phyloP scores from a whole-genome alignment of 2,113 vertebrate species.

The Entomyzon cyanotis region DNA sequence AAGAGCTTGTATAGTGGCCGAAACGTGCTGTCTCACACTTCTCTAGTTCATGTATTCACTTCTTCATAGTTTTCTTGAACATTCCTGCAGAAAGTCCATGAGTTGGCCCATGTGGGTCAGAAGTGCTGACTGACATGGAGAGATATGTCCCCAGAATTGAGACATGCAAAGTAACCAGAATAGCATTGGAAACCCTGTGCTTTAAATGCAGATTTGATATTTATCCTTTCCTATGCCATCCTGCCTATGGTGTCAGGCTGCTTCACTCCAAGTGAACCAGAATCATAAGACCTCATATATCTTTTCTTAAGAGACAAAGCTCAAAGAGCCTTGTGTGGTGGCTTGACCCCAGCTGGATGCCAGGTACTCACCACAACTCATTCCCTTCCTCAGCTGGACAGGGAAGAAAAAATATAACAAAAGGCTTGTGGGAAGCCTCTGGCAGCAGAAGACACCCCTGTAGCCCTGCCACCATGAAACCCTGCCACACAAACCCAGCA shows the following conservation, averaged over 20 bases:
- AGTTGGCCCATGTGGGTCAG: background rate
- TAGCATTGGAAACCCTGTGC: background rate
- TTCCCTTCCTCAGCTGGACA: background rate
- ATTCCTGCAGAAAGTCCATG: background rate
- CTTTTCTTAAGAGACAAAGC: background rate
- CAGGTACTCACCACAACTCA: background rate
- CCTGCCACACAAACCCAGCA: background rate
- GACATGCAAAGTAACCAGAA: accelerated
- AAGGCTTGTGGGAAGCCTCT: background rate
- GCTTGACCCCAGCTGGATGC: background rate
- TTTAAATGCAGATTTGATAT: background rate
- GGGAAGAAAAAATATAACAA: background rate
- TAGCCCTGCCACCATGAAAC: background rate
- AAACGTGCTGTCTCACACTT: background rate
- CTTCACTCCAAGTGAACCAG: background rate
- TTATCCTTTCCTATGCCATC: background rate
- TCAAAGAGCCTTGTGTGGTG: background rate
- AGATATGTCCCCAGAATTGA: background rate
- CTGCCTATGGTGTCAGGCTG: background rate
- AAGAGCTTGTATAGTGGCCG: background rate
- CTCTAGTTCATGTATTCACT: background rate
- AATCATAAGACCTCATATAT: background rate
- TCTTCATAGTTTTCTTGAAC: background rate
- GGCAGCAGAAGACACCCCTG: background rate
- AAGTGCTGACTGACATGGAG: background rate